Percentiles rank a stretch among this genome's conserved stretches.
Conservation (phyloP, 2,113 vertebrate genomes). For the Percina caprodes region DNA sequence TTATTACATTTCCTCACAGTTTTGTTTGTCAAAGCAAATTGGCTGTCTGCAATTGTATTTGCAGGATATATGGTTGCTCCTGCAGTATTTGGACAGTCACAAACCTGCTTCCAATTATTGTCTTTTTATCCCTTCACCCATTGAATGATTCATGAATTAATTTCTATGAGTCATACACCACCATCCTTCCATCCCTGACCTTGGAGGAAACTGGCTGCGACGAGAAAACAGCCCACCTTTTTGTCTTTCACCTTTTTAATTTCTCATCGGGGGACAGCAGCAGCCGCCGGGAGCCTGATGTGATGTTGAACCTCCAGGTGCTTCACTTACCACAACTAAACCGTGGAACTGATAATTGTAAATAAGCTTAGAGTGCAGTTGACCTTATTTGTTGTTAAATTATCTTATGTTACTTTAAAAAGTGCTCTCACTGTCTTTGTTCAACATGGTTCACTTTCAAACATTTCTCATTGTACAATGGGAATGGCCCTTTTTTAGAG, state of each 20-base stretch:
- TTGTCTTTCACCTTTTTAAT: constrained; percentile 28
- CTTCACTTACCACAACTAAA: background rate
- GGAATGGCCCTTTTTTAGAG: no score
- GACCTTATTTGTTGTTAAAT: background rate
- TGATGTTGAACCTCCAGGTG: constrained; percentile 19
- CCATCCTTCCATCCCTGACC: constrained; percentile 36
- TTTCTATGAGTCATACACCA: constrained; percentile 45
- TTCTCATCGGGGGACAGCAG: background rate
- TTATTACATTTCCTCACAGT: background rate
- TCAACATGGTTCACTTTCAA: constrained; percentile 6
- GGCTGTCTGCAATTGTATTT: background rate
- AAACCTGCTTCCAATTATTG: constrained; percentile 37
- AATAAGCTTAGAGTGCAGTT: background rate
- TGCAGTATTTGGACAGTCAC: background rate
- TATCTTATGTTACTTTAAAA: background rate
- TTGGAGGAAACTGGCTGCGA: constrained; percentile 34
- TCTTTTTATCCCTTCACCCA: constrained; percentile 33
- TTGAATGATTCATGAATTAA: constrained; percentile 60
- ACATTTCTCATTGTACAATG: background rate
- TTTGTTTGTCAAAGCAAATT: background rate
- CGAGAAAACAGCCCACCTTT: constrained; percentile 37
- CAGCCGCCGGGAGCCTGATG: background rate
- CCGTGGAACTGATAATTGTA: background rate
- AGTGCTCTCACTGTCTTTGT: background rate
- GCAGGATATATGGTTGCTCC: background rate